phyloP scores from a whole-genome alignment of 2,888 invertebrate genomes.

The Rhamnusium bicolor region DNA sequence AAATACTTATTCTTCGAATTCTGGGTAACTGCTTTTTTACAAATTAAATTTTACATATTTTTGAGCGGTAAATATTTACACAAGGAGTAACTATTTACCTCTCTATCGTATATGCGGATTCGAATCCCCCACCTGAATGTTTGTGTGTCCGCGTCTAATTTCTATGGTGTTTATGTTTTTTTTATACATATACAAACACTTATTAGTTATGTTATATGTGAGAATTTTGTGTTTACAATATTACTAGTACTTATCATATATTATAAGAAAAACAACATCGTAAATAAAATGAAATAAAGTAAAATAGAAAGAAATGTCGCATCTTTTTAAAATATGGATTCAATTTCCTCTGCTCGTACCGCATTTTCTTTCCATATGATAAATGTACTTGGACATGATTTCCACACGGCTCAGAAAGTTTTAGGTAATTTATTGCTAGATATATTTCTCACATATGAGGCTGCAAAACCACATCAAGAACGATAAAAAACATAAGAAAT shows the following conservation, averaged over 20 bases:
- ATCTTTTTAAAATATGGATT: constrained; percentile 60
- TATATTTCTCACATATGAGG: constrained; percentile 29
- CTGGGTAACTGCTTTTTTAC: too few species aligned
- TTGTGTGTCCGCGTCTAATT: too few species aligned
- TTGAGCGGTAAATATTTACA: too few species aligned
- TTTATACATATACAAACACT: too few species aligned
- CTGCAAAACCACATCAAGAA: constrained; percentile 25
- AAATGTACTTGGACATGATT: constrained; percentile 59
- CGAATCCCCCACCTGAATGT: too few species aligned
- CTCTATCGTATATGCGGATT: too few species aligned
- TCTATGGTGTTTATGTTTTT: too few species aligned
- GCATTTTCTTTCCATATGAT: constrained; percentile 59
- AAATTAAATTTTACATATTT: too few species aligned
- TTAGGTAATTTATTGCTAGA: constrained; percentile 36
- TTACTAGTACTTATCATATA: background rate
- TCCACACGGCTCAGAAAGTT: constrained; percentile 42
- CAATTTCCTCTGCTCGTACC: constrained; percentile 57
- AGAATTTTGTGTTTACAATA: too few species aligned
- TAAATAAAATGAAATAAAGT: constrained; percentile 18
- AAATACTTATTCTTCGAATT: too few species aligned
- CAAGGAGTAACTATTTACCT: too few species aligned
- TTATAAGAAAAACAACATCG: constrained; percentile 18
- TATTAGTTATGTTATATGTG: too few species aligned
- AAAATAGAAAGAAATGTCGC: constrained; percentile 32
- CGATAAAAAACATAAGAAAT: constrained; percentile 26